Evolutionary conservation across 2,113 vertebrate genomes (phyloP), one percentile per base, ranked within the genome.

Genomic region (Percina caprodes): DNA sequence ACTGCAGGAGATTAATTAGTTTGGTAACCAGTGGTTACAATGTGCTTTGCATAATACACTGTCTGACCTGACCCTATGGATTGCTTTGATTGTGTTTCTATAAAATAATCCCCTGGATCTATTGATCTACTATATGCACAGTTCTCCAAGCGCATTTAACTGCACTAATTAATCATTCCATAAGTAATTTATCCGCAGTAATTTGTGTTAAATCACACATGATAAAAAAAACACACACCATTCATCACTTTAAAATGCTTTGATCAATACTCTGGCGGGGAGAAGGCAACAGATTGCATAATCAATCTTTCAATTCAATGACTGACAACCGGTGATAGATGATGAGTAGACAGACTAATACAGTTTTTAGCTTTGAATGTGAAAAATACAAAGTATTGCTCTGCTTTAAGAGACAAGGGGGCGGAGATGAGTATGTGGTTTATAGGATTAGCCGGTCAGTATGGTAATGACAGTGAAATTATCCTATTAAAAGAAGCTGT

Each of bases 291-390:
- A 79, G 35, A 78, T 60, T 79, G 58, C 19, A 35, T 30, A 60
- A 83, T 92, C 84, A 67, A 72, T 81, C 65, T 63, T 75, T 84
- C 7, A 10, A 83, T 85, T 81, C 60, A 82, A 12, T 69, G 81
- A 88, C 66, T 83, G 76, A 84, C 71, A 77, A 1, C 52, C 6
- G n/a, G 48, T 83, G 83, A 92, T 85, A 52, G 81, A 92, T 84
- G 81, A 68, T 30, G 15, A 42, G 3, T 62, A 18, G 26, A 21
- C 26, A 6, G 21, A 70, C 45, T 60, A 62, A 80, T 46, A 14
- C 54, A 51, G 14, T 72, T 65, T 74, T 62, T 54, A 82, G 51
- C 67, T 48, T 24, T 12, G 45, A 79, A 33, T 30, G 13, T 30
- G 13, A 67, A 42, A 70, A 65, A 69, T 46, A 30, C 49, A 52